Conservation (phyloP, 2,797 vertebrate genomes). For the Peromyscus nudipes region DNA sequence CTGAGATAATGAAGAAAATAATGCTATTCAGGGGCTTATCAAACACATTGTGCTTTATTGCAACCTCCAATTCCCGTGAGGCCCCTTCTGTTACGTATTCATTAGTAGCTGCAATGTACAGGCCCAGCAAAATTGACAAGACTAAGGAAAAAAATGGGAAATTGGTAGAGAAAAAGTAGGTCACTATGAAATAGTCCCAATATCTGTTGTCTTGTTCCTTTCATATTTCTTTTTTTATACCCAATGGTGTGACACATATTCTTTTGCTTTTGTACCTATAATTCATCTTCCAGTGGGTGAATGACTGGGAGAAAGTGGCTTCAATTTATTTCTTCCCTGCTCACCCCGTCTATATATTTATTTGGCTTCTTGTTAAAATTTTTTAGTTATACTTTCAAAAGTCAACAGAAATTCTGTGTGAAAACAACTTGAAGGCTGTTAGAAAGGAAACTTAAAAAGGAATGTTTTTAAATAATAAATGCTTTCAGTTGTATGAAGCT, state of each 20-base stretch:
- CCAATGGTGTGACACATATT: not conserved
- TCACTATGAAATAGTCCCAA: not conserved
- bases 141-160: not conserved
- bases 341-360: not conserved
- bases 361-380: conserved; percentile 53
- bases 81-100: conserved; percentile 30
- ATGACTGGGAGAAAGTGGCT: conserved; percentile 39
- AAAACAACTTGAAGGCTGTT: not conserved
- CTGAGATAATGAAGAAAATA: conserved; percentile 52
- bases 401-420: conserved; percentile 36
- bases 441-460: not conserved
- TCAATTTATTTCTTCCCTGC: conserved; percentile 54
- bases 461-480: conserved; percentile 16
- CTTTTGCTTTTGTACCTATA: conserved; percentile 68
- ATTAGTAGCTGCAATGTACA: conserved; percentile 30
- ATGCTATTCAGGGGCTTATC: not conserved
- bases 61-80: conserved; percentile 33
- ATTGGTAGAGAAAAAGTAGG: conserved; percentile 40
- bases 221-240: conserved; percentile 70
- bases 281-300: conserved; percentile 62
- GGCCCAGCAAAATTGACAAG: conserved; percentile 17
- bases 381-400: conserved; percentile 37
- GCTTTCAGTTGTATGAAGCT: not conserved
- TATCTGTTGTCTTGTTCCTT: conserved; percentile 33
- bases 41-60: conserved; percentile 23